A percentile compares a stretch with the other conserved stretches of the same genome.
Evolutionary conservation across 2,113 vertebrate species (phyloP).

Genomic region (Cephalopterus ornatus): DNA sequence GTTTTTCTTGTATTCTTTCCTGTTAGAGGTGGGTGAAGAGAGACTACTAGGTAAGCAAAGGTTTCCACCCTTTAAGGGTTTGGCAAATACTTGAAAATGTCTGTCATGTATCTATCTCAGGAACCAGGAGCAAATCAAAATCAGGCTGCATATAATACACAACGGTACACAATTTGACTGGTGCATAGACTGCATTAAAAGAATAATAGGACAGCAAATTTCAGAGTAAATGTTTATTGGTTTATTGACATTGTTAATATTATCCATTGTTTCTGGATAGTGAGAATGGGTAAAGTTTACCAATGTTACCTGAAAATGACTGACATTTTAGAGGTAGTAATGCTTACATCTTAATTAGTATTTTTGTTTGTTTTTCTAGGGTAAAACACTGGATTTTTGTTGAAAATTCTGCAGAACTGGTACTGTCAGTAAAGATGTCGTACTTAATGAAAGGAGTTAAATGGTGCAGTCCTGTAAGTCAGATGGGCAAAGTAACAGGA

Average conservation of each 20-base stretch:
- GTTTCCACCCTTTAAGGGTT: not conserved
- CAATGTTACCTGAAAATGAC: not conserved
- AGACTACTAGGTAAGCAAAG: not conserved
- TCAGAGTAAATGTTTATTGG: not conserved
- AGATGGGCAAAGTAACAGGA: not conserved
- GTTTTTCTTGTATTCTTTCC: not conserved
- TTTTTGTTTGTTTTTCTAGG: not conserved
- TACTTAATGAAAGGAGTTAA: slow-evolving; percentile 24
- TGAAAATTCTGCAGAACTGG: not conserved
- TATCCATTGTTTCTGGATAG: not conserved
- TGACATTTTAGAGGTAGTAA: not conserved
- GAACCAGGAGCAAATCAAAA: not conserved
- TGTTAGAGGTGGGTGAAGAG: not conserved
- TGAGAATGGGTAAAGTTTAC: not conserved
- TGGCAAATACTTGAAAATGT: not conserved
- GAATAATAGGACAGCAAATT: not conserved
- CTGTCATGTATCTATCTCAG: not conserved
- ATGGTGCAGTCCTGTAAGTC: not conserved
- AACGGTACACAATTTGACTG: not conserved
- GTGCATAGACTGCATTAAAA: not conserved
- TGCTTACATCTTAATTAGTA: not conserved
- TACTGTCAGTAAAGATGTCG: slow-evolving; percentile 31
- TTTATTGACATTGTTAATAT: not conserved
- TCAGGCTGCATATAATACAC: not conserved
- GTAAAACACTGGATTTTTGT: not conserved